Evolutionary conservation across 2,797 vertebrate species (phyloP).

Genomic region (Mycteria americana): DNA sequence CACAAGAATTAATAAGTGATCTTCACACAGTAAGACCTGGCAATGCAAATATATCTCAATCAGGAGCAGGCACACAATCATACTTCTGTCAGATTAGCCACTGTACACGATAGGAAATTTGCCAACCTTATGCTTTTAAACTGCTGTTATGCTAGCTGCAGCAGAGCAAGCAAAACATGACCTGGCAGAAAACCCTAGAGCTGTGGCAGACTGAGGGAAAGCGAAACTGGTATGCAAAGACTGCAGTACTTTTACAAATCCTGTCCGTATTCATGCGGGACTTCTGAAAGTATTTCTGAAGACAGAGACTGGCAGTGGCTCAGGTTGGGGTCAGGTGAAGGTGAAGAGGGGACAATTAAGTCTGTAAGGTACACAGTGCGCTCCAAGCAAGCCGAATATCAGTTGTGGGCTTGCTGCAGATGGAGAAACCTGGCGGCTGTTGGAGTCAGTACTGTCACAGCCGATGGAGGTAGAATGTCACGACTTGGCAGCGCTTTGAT

Average conservation of each 20-base stretch:
- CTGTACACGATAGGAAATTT: neutral
- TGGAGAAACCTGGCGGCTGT: neutral
- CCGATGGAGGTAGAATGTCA: neutral
- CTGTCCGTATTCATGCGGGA: accelerated
- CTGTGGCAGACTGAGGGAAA: neutral
- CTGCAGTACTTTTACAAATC: neutral
- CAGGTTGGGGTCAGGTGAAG: neutral
- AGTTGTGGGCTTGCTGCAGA: accelerated
- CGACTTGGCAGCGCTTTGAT: accelerated
- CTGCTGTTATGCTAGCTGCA: neutral
- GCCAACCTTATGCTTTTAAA: neutral
- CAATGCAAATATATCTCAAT: neutral
- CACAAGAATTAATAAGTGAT: neutral
- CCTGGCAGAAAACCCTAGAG: neutral
- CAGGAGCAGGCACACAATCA: neutral
- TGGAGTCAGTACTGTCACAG: neutral
- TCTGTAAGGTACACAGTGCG: neutral
- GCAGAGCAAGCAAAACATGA: neutral
- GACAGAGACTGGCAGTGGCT: neutral
- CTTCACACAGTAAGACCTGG: neutral
- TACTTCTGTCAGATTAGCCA: neutral
- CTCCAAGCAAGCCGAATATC: neutral
- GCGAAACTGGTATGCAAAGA: neutral
- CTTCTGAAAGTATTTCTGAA: neutral
- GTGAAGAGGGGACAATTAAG: neutral